phyloP scores from a whole-genome alignment of 2,888 invertebrate species.

The Frankliniella intonsa region DNA sequence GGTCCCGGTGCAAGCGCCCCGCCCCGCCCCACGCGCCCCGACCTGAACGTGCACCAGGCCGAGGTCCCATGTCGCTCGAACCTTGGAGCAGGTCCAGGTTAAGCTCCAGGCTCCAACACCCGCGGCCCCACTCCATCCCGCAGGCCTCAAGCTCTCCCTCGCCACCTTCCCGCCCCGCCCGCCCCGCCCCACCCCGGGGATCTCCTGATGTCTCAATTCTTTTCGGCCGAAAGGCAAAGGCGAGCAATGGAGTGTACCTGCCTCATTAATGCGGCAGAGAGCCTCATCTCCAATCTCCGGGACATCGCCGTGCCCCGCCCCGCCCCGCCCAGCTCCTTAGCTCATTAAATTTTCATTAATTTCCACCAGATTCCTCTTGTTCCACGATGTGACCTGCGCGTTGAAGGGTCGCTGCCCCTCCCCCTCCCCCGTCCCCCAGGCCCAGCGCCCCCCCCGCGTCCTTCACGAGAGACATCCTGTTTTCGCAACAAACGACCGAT shows the following conservation, averaged over 20 bases:
- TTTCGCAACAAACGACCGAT: no score
- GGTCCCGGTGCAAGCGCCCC: no score
- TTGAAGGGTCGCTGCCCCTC: not conserved
- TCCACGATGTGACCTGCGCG: not conserved
- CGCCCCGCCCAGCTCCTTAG: not conserved
- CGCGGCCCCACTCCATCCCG: no score
- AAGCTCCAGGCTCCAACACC: no score
- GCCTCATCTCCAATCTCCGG: slow-evolving; percentile 18
- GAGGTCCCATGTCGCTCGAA: no score
- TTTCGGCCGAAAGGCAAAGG: not conserved
- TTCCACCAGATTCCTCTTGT: slow-evolving; percentile 11
- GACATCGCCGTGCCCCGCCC: not conserved
- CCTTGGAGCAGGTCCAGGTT: no score
- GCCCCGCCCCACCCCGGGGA: no score
- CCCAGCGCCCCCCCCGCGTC: no score
- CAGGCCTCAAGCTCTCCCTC: no score
- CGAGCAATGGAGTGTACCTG: not conserved
- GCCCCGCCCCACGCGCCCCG: not conserved
- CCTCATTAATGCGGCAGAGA: not conserved
- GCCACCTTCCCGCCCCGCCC: not conserved
- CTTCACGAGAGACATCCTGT: no score
- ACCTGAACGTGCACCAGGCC: no score
- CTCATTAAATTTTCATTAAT: slow-evolving; percentile 19
- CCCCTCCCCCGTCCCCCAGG: not conserved
- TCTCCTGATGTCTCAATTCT: no score